phyloP scores from a whole-genome alignment of 2,797 vertebrate species.

The Spheniscus humboldti region DNA sequence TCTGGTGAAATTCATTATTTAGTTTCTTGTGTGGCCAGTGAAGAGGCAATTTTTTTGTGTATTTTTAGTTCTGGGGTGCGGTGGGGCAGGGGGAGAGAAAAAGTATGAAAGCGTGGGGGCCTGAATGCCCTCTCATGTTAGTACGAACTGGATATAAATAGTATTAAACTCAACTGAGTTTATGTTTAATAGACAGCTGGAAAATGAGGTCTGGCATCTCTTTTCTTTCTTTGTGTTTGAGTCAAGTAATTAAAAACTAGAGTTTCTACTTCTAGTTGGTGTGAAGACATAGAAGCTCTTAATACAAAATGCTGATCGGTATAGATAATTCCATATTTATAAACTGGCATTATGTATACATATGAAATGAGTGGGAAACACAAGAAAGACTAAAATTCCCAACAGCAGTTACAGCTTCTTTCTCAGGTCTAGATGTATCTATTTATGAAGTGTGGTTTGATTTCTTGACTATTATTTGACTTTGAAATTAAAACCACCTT shows the following conservation, averaged over 20 bases:
- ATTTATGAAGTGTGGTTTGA: background rate
- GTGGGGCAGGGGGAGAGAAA: rapidly evolving
- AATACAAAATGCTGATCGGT: background rate
- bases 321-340: background rate
- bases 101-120: rapidly evolving
- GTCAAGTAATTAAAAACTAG: background rate
- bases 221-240: background rate
- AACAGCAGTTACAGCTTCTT: background rate
- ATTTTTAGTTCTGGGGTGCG: background rate
- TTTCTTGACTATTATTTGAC: background rate
- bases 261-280: background rate
- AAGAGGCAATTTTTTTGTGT: rapidly evolving
- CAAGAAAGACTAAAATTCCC: background rate
- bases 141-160: background rate
- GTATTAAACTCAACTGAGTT: background rate
- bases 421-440: background rate
- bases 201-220: background rate
- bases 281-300: background rate
- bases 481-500: background rate
- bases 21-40: background rate
- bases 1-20: background rate
- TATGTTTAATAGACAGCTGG: background rate
- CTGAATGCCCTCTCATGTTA: background rate
- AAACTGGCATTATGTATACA: background rate
- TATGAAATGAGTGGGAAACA: background rate